Evolutionary conservation across 2,888 invertebrate species (phyloP).

Genomic region (Cephus pulcher): DNA sequence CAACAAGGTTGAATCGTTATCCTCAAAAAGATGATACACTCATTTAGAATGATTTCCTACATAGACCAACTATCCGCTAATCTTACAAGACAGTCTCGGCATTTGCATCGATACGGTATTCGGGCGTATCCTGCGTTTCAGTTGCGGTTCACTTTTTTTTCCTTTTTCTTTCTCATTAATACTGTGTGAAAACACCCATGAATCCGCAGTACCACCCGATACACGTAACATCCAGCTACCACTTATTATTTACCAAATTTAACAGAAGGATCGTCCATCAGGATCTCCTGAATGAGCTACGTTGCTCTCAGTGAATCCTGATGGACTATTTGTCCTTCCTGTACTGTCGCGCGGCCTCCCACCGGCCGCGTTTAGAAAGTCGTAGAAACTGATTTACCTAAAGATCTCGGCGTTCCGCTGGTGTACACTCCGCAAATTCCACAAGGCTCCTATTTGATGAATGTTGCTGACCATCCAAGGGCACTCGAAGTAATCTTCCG

Average conservation of each 20-base stretch:
- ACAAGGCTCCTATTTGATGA: constrained; percentile 43
- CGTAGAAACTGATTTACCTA: not conserved
- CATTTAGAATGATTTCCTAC: constrained; percentile 55
- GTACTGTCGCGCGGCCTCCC: not conserved
- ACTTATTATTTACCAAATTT: not conserved
- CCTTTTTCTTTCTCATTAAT: constrained; percentile 20
- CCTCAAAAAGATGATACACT: constrained; percentile 61
- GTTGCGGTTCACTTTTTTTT: not conserved
- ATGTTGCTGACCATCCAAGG: not conserved
- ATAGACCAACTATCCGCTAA: not conserved
- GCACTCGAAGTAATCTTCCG: not conserved
- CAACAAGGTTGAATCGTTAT: constrained; percentile 65
- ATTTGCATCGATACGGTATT: not conserved
- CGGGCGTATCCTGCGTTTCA: not conserved
- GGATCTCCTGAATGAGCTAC: not conserved
- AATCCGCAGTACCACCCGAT: not conserved
- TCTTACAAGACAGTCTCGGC: not conserved
- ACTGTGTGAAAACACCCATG: constrained; percentile 17
- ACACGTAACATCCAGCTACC: not conserved
- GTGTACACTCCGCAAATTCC: constrained; percentile 66
- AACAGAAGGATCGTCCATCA: not conserved
- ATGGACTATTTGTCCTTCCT: not conserved
- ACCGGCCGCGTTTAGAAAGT: not conserved
- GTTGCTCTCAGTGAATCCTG: not conserved
- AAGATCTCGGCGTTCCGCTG: not conserved